A percentile compares a stretch with the other conserved stretches of the same genome.
Evolutionary conservation across 2,797 vertebrate genomes (phyloP).

Genomic region (Masticophis lateralis): DNA sequence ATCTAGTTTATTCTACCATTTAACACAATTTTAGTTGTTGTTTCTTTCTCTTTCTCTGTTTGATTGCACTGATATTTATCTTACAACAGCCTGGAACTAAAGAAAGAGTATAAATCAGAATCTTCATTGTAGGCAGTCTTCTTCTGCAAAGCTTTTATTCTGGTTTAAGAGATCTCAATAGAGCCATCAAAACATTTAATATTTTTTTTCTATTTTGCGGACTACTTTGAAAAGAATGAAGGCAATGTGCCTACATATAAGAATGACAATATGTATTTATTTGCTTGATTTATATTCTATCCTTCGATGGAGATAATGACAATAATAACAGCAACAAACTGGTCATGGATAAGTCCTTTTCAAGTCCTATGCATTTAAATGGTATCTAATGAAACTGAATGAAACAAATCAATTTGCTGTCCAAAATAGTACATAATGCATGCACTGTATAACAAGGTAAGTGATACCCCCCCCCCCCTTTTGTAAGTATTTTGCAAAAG

Average conservation of each 20-base stretch:
- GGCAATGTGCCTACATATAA: not conserved
- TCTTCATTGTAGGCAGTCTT: not conserved
- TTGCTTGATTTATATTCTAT: not conserved
- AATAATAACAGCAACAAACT: not conserved
- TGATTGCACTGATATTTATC: not conserved
- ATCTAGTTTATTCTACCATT: not conserved
- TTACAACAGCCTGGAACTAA: not conserved
- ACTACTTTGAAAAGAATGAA: not conserved
- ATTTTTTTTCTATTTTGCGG: not conserved
- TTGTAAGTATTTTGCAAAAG: not conserved
- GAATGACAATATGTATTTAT: not conserved
- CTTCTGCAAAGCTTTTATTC: not conserved
- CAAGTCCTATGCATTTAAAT: not conserved
- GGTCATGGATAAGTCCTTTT: not conserved
- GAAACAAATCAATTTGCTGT: not conserved
- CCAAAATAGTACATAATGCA: not conserved
- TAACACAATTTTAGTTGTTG: not conserved
- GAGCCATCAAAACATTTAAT: not conserved
- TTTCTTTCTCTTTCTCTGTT: not conserved
- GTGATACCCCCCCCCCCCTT: not conserved
- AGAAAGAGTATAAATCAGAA: not conserved
- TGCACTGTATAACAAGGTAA: not conserved
- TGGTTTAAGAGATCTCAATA: not conserved
- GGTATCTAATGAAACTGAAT: not conserved
- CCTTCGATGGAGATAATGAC: not conserved